Base-by-base conservation (phyloP, 2,113 vertebrate genomes). In the Corythoichthys intestinalis region DNA sequence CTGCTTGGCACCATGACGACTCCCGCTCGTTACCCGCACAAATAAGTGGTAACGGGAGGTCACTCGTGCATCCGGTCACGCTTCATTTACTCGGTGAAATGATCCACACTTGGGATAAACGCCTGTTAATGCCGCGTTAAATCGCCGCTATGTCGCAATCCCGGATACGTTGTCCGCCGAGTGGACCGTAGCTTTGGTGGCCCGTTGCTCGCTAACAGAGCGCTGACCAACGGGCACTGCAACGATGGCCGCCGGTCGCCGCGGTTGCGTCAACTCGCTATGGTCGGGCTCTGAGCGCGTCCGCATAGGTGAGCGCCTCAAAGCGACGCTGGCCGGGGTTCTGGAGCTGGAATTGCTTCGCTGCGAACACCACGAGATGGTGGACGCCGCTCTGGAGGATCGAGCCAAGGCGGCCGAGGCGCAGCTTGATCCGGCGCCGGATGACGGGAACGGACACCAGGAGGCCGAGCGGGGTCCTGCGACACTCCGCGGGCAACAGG, bases 261-360 rank as follows among this genome's bases (percentile, higher is more conserved):
- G 91, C 60, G 60, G 89, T 70, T 91, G 87, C 62, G 82, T 90
- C 75, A 93, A 89, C 83, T 92, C 92, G 48, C 88, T 92, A 1
- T 93, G 92, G 93, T 92, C 92, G 3, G 93, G 93, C 53, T 86
- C 79, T 72, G 93, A 94, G 75, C 92, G 93, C 35, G 90, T 91
- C 59, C 91, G 93, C 63, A 91, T 93, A 70, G 91, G 88, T 28
- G 93, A 94, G 85, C 90, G 93, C 13, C 88, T 94, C 53, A 92
- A 88, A 69, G 92, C 92, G 48, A 93, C 92, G 53, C 77, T 94
- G 68, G 93, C 93, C 7, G 93, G 93, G n/a, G 85, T 94, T 60
- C 69, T 92, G 83, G 93, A 94, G 85, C 86, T 94, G 81, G 92
- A 93, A 64, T 85, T 92, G 59, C 90, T 94, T 78, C 77, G 91